A percentile compares a stretch with the other conserved stretches of the same genome.
Evolutionary conservation across 2,113 vertebrate genomes (phyloP).

Genomic region (Pollachius pollachius): DNA sequence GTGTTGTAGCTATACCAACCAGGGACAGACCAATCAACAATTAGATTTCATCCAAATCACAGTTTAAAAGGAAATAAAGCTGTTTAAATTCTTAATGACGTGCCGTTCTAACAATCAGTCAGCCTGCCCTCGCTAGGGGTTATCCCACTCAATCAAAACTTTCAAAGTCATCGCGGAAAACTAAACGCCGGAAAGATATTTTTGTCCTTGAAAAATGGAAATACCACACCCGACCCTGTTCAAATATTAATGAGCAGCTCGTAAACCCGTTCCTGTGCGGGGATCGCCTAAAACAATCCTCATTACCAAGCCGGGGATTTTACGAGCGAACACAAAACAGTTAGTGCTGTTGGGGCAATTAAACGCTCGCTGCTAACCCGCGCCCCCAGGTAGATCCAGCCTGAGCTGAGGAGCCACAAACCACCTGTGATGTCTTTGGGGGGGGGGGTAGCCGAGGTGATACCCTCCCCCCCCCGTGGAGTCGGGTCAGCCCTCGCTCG

Average conservation of each 20-base stretch:
- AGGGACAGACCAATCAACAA: no score
- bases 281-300: constrained; percentile 25
- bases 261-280: constrained; percentile 23
- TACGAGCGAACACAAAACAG: constrained; percentile 26
- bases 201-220: constrained; percentile 17
- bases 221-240: constrained; percentile 15
- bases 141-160: neutral
- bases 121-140: neutral
- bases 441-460: constrained; percentile 10
- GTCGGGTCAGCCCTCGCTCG: constrained; percentile 47
- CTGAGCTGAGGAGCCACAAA: constrained; percentile 39
- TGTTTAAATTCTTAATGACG: no score
- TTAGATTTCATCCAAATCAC: no score
- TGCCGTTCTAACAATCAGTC: neutral
- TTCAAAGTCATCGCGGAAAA: constrained; percentile 6
- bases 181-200: neutral
- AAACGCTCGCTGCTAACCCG: constrained; percentile 30
- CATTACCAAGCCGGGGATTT: constrained; percentile 21
- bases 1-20: no score
- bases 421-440: neutral
- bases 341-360: constrained; percentile 20
- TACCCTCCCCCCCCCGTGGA: constrained; percentile 14
- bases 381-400: constrained; percentile 35
- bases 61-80: no score
- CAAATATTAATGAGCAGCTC: constrained; percentile 26